Evolutionary conservation across 1,140 invertebrate species (phyloP), one percentile per base, ranked within the genome.

Genomic region (Aphidius gifuensis): DNA sequence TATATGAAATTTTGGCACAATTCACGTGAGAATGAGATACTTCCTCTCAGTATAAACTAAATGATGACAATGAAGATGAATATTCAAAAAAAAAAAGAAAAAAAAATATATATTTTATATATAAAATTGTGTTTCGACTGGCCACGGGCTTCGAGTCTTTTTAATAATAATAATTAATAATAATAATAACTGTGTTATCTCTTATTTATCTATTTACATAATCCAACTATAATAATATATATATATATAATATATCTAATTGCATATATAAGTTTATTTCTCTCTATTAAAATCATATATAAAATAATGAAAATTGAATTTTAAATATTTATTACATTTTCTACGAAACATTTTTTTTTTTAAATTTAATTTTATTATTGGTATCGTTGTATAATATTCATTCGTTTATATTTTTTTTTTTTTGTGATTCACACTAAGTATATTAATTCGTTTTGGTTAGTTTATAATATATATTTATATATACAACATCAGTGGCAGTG

Each of bases 1-100:
- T 42, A 21, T 53, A 32, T 64, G 60, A 60, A 60, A 64, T 60
- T 59, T 23, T 23, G 23, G 23, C 23, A 23, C 23, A 23, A 23
- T 23, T 23, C 23, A 23, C 23, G 23, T 23, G 23, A 23, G 23
- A 23, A 23, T 23, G 23, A 23, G 23, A 23, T 23, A 23, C 23
- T 23, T 23, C 23, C 23, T 23, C 23, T 23, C 23, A 64, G 60
- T 64, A 64, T 23, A 23, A 23, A 23, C 23, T 23, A 23, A 23
- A 23, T 23, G 23, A 23, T 70, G 62, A 69, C 74, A 76, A 77
- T 79, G 77, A 23, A 23, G 23, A 76, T 76, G 71, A 68, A 66
- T 43, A 40, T 54, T 51, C 23, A 32, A 38, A 16, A 50, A 59
- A 59, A 38, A 39, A 40, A 50, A 59, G 39, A 43, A n/a, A 49